These are phyloP conservation scores for Ceyx erithaca DNA, from an alignment of 2,797 vertebrate species.

Conservation along the genomic window DNA sequence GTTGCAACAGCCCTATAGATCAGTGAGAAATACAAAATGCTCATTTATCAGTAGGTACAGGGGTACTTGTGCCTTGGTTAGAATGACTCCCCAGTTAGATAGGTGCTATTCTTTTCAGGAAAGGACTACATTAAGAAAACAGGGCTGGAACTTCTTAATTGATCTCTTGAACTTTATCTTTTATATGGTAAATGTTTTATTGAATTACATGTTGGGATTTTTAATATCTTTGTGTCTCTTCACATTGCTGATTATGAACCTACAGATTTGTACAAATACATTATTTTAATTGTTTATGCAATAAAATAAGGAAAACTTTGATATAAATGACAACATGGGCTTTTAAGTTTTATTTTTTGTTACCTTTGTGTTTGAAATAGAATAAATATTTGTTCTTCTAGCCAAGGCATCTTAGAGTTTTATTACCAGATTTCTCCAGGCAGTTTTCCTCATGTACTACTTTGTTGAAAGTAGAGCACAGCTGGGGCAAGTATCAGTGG, in stretches of 20 bases:
- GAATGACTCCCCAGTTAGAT: neutral
- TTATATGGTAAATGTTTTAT: conserved; percentile 43
- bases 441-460: neutral
- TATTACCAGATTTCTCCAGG: neutral
- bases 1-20: neutral
- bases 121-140: neutral
- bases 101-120: conserved; percentile 24
- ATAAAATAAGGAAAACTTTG: conserved; percentile 80
- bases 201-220: conserved; percentile 60
- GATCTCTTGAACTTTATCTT: conserved; percentile 36
- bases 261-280: conserved; percentile 74
- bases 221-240: conserved; percentile 59
- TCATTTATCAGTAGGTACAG: fast-evolving
- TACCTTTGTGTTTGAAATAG: conserved; percentile 25
- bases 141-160: conserved; percentile 29
- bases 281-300: conserved; percentile 76
- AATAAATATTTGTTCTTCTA: conserved; percentile 50
- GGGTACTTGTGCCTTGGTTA: neutral
- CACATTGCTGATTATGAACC: conserved; percentile 68
- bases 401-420: conserved; percentile 39
- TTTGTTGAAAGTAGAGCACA: neutral
- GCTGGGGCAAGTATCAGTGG: neutral
- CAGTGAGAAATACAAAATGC: neutral
- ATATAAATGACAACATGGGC: conserved; percentile 61
- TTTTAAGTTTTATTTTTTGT: conserved; percentile 72